phyloP scores from a whole-genome alignment of 2,113 vertebrate species.

The Jaculus jaculus region DNA sequence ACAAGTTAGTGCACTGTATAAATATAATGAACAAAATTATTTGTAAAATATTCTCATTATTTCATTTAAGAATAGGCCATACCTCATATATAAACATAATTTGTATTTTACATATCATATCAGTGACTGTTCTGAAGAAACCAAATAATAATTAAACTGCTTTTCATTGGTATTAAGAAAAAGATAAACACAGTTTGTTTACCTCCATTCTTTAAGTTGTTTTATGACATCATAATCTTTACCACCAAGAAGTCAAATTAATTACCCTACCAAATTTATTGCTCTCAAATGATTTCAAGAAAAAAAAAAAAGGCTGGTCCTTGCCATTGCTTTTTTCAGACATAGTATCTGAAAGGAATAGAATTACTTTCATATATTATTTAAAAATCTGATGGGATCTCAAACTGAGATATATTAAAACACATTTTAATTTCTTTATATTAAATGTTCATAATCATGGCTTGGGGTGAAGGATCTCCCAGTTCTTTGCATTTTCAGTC shows the following conservation, averaged over 20 bases:
- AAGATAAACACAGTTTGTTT: conserved; percentile 64
- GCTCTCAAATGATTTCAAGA: conserved; percentile 21
- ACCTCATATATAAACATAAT: conserved; percentile 70
- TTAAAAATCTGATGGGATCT: conserved; percentile 42
- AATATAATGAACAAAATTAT: conserved; percentile 82
- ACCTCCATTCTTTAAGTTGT: neutral
- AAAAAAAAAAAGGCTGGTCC: neutral
- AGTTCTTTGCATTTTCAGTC: conserved; percentile 61
- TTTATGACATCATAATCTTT: neutral
- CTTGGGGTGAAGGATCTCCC: conserved; percentile 42
- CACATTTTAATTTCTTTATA: conserved; percentile 59
- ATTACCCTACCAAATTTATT: neutral
- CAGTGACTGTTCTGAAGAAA: conserved; percentile 68
- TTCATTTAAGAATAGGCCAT: conserved; percentile 82
- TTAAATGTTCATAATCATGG: conserved; percentile 55
- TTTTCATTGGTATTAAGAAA: conserved; percentile 66
- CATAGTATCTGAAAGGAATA: conserved; percentile 39
- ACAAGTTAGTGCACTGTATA: conserved; percentile 80
- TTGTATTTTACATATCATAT: conserved; percentile 75
- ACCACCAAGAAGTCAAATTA: conserved; percentile 8
- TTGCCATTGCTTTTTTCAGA: conserved; percentile 30
- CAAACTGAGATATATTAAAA: conserved; percentile 46
- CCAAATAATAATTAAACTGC: conserved; percentile 70
- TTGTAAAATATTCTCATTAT: conserved; percentile 84
- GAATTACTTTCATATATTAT: neutral